Evolutionary conservation across 2,113 vertebrate species (phyloP), one percentile per base, ranked within the genome.

Genomic region (Phylloscopus trochilus): DNA sequence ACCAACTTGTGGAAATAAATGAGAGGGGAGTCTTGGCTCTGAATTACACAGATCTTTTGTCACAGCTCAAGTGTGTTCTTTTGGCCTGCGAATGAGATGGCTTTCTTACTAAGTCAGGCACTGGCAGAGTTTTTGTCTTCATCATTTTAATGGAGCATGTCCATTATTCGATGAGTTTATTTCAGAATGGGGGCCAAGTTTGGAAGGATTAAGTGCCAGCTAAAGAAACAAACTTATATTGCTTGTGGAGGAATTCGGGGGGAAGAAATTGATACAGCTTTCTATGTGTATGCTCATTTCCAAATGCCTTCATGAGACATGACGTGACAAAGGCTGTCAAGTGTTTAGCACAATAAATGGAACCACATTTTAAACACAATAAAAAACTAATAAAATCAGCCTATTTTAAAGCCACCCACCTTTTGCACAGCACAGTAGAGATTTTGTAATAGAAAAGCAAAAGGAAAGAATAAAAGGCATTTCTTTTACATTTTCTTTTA

Each of bases 111-210:
- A 92, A 96, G 90, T 96, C 93, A 96, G 96, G 39, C 80, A 89
- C 86, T 93, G 86, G 92, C 90, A 94, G 80, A 89, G 90, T 75
- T 96, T 96, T 95, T 94, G 84, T 96, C 96, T 96, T 94, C 95
- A 95, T 95, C 95, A 89, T 82, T 96, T 91, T 96, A 96, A 95
- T 94, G 92, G 93, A 96, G 68, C 84, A 92, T 94, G 95, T 95
- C 95, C 92, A 92, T 96, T 97, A 97, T 96, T 94, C 37, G 30
- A 82, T 96, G 93, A 97, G 90, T 96, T 96, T 96, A 96, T 96
- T 96, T 96, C 92, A 93, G 92, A 95, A 93, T 92, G 53, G 74
- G 83, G 77, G 90, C 86, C 95, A 97, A 96, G 86, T 92, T 92
- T 93, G 86, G 89, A 87, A 93, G 88, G 80, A 95, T 94, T 95